A percentile compares a stretch with the other conserved stretches of the same genome.
Conservation (phyloP, 2,797 vertebrate genomes). For the Periparus ater region DNA sequence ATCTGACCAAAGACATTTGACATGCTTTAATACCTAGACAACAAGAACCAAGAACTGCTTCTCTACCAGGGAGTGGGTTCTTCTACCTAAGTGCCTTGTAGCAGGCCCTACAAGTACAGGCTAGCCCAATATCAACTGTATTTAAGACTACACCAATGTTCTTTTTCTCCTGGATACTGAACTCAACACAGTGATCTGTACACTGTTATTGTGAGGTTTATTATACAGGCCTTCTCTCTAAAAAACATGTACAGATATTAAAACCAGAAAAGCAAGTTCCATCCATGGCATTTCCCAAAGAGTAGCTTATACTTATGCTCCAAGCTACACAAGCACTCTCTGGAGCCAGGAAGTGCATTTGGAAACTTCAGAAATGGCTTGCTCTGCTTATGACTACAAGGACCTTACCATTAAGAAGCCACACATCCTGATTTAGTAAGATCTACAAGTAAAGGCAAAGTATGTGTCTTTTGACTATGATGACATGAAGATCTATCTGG, state of each 20-base stretch:
- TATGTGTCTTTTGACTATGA: neutral
- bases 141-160: neutral
- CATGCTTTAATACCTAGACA: neutral
- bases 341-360: neutral
- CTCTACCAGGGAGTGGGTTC: neutral
- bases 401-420: neutral
- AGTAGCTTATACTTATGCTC: neutral
- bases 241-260: neutral
- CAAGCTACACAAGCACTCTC: neutral
- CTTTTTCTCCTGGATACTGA: neutral
- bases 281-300: neutral
- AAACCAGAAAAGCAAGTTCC: neutral
- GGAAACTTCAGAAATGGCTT: neutral
- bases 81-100: neutral
- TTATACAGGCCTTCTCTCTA: neutral
- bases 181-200: neutral
- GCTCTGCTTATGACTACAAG: neutral
- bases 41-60: neutral
- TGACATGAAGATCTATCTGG: neutral
- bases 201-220: neutral
- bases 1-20: neutral
- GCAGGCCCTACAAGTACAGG: neutral
- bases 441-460: neutral
- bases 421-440: neutral
- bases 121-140: fast-evolving